Evolutionary conservation across 2,113 vertebrate genomes (phyloP), one percentile per base, ranked within the genome.

Genomic region (Scatophagus argus): DNA sequence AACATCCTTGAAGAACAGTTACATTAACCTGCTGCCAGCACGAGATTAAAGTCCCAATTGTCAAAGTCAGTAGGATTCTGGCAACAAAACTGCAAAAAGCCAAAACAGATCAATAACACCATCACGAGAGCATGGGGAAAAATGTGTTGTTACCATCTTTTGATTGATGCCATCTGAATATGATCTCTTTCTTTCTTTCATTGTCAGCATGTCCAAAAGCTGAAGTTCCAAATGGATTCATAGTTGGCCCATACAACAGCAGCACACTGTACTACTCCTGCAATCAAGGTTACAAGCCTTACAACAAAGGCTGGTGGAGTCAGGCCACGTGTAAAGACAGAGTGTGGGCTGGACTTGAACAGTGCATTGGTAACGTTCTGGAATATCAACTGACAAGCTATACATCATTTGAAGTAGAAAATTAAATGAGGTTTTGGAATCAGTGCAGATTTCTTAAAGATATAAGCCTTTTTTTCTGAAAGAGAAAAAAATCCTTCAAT

Each of bases 361-460:
- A 0, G 11, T 93, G 93, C 84, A 89, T 93, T 21, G 70, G 92
- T 94, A 92, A 91, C n/a, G n/a, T n/a, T n/a, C n/a, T n/a, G n/a
- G n/a, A n/a, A n/a, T n/a, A n/a, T n/a, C n/a, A n/a, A n/a, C n/a
- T n/a, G n/a, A n/a, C n/a, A n/a, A n/a, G n/a, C n/a, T n/a, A n/a
- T n/a, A n/a, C n/a, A n/a, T n/a, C n/a, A n/a, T n/a, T n/a, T 41
- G 6, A 31, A 31, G 2, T 10, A 10, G 25, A 61, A 41, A 2
- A 14, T 65, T 2, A 47, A 36, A 5, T 36, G 12, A 34, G 21
- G 13, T 8, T 16, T 52, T 31, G 39, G 17, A 54, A 13, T 54
- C 3, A 27, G 23, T 29, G 12, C 51, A 38, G 31, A 51, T 38
- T 34, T 47, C 25, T 1, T 34, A 2, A 9, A 25, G 25, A 68